phyloP scores from a whole-genome alignment of 2,113 vertebrate species.

The Lagenorhynchus albirostris region DNA sequence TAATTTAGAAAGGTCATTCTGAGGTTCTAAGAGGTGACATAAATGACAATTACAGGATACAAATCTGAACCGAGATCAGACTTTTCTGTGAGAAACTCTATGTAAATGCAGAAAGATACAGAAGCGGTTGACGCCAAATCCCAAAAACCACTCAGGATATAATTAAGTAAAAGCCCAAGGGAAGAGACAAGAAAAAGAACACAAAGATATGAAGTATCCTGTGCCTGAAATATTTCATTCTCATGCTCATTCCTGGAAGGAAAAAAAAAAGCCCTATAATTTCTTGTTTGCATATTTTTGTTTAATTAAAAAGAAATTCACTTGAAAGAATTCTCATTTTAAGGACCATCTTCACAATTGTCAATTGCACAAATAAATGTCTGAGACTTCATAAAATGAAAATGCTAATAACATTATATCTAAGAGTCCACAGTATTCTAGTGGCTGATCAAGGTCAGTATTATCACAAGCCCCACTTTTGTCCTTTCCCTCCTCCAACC shows the following conservation, averaged over 20 bases:
- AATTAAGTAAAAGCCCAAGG: not conserved
- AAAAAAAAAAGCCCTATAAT: not conserved
- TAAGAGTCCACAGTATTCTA: not conserved
- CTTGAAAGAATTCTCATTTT: not conserved
- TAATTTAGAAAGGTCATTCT: not conserved
- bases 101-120: not conserved
- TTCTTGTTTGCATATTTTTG: conserved; percentile 29
- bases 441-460: not conserved
- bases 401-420: not conserved
- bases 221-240: not conserved
- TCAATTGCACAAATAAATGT: not conserved
- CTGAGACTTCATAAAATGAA: not conserved
- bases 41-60: conserved; percentile 23
- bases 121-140: not conserved
- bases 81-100: conserved; percentile 36
- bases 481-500: not conserved
- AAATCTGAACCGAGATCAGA: not conserved
- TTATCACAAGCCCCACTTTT: not conserved
- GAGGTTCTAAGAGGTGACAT: not conserved
- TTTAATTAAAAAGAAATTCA: conserved; percentile 48
- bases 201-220: not conserved
- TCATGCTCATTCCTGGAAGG: not conserved
- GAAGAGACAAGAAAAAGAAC: not conserved
- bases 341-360: not conserved
- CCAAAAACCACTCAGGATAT: conserved; percentile 31